Base-by-base conservation (phyloP, 2,888 invertebrate genomes). In the Vanessa cardui region DNA sequence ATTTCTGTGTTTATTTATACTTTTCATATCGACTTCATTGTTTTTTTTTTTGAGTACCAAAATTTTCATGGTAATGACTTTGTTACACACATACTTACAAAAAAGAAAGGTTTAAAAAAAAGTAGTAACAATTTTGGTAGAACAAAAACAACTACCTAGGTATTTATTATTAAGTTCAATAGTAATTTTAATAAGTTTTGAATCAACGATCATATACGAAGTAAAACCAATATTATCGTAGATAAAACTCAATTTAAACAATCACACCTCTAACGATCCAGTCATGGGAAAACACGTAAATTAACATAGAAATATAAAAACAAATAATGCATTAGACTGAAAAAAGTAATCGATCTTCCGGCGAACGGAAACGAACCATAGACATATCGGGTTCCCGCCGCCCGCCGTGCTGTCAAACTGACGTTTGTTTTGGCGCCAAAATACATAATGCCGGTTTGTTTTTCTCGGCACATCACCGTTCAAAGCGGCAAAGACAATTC, bases 381-480 rank as follows among this genome's bases (percentile, higher is more conserved):
- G 86, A 87, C 83, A 80, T 86, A 90, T 92, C 90, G 82, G 80
- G 82, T 91, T 90, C 81, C 91, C 87, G 89, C 91, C 91, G 90
- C 91, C 91, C 91, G 91, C 89, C 88, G 88, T 85, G 90, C 89
- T 91, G 92, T 92, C 90, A 92, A 84, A 87, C 81, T 91, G 91
- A 91, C 92, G 91, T 92, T 92, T 92, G 90, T 92, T 92, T 92
- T 92, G 90, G 90, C 92, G 92, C 92, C 90, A 88, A 92, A 92
- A 91, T 89, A 90, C 90, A 92, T 91, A 92, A 90, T 88, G 90
- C 89, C 84, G 80, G 91, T 90, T 90, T 92, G 90, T 92, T 92
- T 90, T 91, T 90, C 88, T 90, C 87, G 86, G 88, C 89, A 88
- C 86, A 90, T 90, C 52, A 54, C 52, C 72, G 87, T 83, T 82